Evolutionary conservation across 2,888 invertebrate species (phyloP).

Genomic region (Agonopterix subpropinquella): DNA sequence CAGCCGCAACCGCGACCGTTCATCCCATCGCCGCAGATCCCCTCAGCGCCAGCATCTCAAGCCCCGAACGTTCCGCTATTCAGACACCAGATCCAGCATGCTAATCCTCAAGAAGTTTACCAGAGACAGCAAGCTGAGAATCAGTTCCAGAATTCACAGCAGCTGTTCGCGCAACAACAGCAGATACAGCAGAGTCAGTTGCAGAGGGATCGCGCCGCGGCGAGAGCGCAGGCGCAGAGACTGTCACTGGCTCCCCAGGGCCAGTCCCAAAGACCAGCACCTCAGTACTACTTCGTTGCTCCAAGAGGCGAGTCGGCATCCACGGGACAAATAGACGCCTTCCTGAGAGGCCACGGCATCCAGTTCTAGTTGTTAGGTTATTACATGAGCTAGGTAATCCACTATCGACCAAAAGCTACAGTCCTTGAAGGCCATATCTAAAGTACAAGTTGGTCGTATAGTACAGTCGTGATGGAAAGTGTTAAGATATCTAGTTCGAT

Average conservation of each 20-base stretch:
- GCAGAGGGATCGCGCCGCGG: constrained; percentile 75
- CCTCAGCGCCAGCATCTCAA: constrained; percentile 50
- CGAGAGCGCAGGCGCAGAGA: constrained; percentile 67
- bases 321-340: constrained; percentile 86
- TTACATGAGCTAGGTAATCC: constrained; percentile 42
- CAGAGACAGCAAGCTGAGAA: constrained; percentile 78
- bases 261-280: constrained; percentile 41
- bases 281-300: constrained; percentile 78
- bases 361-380: constrained; percentile 67
- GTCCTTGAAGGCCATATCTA: constrained; percentile 17
- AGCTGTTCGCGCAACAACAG: constrained; percentile 80
- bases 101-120: constrained; percentile 66
- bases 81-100: constrained; percentile 57
- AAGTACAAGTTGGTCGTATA: constrained; percentile 31
- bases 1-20: constrained; percentile 65
- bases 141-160: constrained; percentile 78
- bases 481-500: constrained; percentile 29
- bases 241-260: constrained; percentile 42
- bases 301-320: constrained; percentile 69
- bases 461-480: constrained; percentile 38
- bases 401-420: constrained; percentile 29
- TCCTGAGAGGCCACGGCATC: constrained; percentile 83
- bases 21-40: constrained; percentile 75
- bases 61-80: constrained; percentile 62
- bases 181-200: constrained; percentile 80